A percentile compares a stretch with the other conserved stretches of the same genome.
Evolutionary conservation across 2,797 vertebrate species (phyloP).

Genomic region (Lepilemur ruficaudatus): DNA sequence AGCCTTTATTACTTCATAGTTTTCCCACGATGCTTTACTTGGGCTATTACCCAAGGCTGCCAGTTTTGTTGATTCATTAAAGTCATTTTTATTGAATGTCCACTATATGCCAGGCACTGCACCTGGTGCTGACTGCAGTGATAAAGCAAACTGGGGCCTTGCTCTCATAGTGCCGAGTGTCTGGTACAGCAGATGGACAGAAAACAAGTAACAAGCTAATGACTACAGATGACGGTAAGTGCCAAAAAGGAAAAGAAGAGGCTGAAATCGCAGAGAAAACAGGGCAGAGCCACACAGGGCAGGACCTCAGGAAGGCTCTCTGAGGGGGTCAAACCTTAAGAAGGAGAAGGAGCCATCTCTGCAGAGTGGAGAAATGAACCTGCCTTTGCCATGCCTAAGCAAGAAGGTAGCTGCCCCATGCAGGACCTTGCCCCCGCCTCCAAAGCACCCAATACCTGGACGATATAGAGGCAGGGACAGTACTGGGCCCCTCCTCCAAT

Average conservation of each 20-base stretch:
- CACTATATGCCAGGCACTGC: neutral
- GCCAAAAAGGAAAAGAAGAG: neutral
- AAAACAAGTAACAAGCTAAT: neutral
- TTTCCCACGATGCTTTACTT: neutral
- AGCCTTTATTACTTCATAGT: neutral
- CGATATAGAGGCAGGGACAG: slow-evolving; percentile 98
- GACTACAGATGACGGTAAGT: neutral
- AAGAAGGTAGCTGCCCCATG: neutral
- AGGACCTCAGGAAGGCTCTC: neutral
- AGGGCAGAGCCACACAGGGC: neutral
- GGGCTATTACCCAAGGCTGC: neutral
- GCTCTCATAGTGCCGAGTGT: neutral
- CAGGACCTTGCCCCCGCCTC: neutral
- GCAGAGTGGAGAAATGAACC: neutral
- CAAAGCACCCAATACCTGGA: slow-evolving; percentile 88
- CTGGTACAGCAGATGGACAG: neutral
- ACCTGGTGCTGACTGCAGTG: neutral
- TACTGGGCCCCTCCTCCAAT: slow-evolving; percentile 98
- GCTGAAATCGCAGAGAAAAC: neutral
- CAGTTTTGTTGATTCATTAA: neutral
- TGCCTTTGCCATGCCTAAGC: neutral
- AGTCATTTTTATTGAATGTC: neutral
- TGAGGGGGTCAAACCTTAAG: neutral
- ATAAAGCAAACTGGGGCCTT: neutral
- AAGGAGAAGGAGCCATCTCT: neutral